These are phyloP conservation scores for Choloepus hoffmanni DNA, from an alignment of 2,113 vertebrate species.

Conservation along the genomic window DNA sequence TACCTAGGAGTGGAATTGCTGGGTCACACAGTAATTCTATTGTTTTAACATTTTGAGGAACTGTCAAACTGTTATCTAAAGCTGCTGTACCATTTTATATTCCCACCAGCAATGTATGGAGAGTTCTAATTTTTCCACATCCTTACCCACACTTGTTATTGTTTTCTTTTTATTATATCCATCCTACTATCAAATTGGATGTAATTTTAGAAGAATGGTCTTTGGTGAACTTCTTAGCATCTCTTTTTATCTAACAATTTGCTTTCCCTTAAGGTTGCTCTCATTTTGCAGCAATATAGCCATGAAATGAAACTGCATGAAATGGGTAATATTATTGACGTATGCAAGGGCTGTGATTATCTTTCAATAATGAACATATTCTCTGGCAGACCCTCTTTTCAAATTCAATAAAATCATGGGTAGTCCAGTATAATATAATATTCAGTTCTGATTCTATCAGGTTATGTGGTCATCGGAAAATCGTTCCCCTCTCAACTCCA, in stretches of 20 bases:
- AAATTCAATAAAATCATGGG: slow-evolving; percentile 11
- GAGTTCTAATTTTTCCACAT: background rate
- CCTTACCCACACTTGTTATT: background rate
- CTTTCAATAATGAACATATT: background rate
- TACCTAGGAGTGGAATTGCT: background rate
- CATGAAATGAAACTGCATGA: background rate
- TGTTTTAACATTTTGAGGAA: background rate
- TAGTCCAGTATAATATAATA: background rate
- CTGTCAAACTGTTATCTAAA: background rate
- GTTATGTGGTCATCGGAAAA: background rate
- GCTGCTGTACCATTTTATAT: background rate
- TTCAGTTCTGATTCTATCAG: background rate
- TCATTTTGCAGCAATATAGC: background rate
- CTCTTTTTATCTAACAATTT: slow-evolving; percentile 45
- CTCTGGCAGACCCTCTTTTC: background rate
- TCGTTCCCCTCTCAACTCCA: background rate
- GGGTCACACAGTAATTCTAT: background rate
- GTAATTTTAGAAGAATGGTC: background rate
- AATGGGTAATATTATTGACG: background rate
- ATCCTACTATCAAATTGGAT: background rate
- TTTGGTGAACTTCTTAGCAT: slow-evolving; percentile 24
- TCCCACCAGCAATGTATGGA: background rate
- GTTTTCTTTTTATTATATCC: slow-evolving; percentile 22
- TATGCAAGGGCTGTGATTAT: background rate
- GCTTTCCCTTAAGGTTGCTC: background rate